phyloP scores from a whole-genome alignment of 2,888 invertebrate genomes.

The Dioctria linearis region DNA sequence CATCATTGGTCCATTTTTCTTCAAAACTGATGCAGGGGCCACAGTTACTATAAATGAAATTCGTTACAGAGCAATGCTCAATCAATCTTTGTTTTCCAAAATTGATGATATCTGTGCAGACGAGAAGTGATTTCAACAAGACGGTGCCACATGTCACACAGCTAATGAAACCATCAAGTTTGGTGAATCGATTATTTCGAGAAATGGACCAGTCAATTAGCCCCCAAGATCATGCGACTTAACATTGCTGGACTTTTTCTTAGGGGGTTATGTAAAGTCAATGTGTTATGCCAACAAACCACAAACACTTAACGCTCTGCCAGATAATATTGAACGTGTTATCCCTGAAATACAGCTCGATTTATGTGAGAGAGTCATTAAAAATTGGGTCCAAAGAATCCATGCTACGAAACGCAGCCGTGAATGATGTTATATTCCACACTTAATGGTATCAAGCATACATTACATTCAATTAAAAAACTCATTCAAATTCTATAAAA shows the following conservation, averaged over 20 bases:
- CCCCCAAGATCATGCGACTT: conserved; percentile 4
- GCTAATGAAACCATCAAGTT: background rate
- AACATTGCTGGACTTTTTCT: conserved; percentile 11
- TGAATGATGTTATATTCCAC: conserved; percentile 2
- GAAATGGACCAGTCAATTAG: conserved; percentile 1
- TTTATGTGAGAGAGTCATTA: background rate
- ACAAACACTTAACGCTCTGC: background rate
- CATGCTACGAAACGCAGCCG: background rate
- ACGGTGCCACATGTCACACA: too few species aligned
- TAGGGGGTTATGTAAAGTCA: background rate
- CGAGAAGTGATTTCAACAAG: too few species aligned
- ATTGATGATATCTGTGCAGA: background rate
- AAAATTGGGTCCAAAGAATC: background rate
- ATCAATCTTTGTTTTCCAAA: background rate
- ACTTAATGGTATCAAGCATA: conserved; percentile 1
- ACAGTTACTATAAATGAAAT: background rate
- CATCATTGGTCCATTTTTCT: too few species aligned
- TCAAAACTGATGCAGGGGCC: conserved; percentile 2
- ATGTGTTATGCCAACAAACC: conserved; percentile 12
- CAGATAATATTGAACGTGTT: background rate
- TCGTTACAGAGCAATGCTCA: too few species aligned
- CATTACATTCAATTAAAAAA: background rate
- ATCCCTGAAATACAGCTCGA: background rate
- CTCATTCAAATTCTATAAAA: background rate
- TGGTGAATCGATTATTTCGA: background rate